A percentile compares a stretch with the other conserved stretches of the same genome.
phyloP scores from a whole-genome alignment of 2,888 invertebrate species.

The Yponomeuta evonymella region DNA sequence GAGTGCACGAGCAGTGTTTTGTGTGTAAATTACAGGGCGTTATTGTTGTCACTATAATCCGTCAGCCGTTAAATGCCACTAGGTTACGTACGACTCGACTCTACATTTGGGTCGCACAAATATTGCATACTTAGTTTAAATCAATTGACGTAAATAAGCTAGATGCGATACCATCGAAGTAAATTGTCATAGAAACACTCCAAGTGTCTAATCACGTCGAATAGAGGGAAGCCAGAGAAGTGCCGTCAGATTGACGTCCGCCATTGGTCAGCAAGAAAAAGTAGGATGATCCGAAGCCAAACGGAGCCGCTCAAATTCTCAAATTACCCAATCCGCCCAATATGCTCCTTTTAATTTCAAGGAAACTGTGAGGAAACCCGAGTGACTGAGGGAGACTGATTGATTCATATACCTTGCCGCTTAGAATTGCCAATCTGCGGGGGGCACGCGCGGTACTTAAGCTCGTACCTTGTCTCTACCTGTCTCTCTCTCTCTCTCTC shows the following conservation, averaged over 20 bases:
- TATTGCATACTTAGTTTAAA: not conserved
- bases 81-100: not conserved
- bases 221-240: conserved; percentile 54
- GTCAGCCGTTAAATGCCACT: not conserved
- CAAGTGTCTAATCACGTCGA: conserved; percentile 47
- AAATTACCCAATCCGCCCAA: conserved; percentile 63
- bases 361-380: too few species aligned
- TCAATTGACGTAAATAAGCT: not conserved
- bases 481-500: too few species aligned
- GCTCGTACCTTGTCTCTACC: too few species aligned
- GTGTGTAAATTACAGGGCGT: conserved; percentile 6
- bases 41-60: conserved; percentile 6
- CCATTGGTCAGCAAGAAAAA: conserved; percentile 59
- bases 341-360: too few species aligned
- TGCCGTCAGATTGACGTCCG: conserved; percentile 33
- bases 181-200: conserved; percentile 37
- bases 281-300: conserved; percentile 64
- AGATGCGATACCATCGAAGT: not conserved
- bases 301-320: conserved; percentile 60
- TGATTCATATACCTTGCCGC: too few species aligned
- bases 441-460: too few species aligned
- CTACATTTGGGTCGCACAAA: conserved; percentile 2
- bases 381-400: too few species aligned
- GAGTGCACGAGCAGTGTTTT: not conserved
- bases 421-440: too few species aligned